Evolutionary conservation across 2,888 invertebrate genomes (phyloP).

Genomic region (Apamea sordens): DNA sequence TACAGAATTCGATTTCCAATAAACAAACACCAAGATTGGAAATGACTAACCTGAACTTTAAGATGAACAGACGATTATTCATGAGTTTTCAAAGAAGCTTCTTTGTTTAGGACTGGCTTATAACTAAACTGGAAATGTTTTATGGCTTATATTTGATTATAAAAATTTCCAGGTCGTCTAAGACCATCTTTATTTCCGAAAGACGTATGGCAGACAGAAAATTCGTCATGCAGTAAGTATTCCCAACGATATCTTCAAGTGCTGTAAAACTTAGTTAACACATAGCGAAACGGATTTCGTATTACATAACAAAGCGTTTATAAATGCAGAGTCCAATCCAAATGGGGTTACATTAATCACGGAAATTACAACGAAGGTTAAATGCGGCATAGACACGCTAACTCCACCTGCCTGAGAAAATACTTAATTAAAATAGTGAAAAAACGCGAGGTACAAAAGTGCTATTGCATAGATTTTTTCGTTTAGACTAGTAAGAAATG

Average conservation of each 20-base stretch:
- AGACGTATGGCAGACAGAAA: background rate
- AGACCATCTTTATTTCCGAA: background rate
- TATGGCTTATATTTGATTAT: background rate
- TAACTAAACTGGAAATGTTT: conserved; percentile 16
- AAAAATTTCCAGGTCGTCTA: background rate
- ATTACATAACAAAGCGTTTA: conserved; percentile 64
- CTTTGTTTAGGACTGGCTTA: conserved; percentile 7
- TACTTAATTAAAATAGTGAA: conserved; percentile 66
- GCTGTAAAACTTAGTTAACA: conserved; percentile 34
- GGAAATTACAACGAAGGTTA: conserved; percentile 82
- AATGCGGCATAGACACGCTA: conserved; percentile 82
- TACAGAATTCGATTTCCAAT: conserved; percentile 32
- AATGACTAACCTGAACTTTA: conserved; percentile 13
- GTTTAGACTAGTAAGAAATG: background rate
- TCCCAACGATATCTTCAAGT: conserved; percentile 4
- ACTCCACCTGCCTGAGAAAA: conserved; percentile 71
- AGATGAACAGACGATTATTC: conserved; percentile 1
- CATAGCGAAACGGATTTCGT: conserved; percentile 49
- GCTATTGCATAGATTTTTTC: conserved; percentile 38
- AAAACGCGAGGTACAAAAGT: conserved; percentile 53
- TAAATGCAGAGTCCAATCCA: conserved; percentile 74
- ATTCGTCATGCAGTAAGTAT: background rate
- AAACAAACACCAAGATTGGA: background rate
- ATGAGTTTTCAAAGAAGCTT: conserved; percentile 16
- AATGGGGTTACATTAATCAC: conserved; percentile 78